Conservation (phyloP, 1,140 invertebrate genomes). For the Meloidogyne hapla region DNA sequence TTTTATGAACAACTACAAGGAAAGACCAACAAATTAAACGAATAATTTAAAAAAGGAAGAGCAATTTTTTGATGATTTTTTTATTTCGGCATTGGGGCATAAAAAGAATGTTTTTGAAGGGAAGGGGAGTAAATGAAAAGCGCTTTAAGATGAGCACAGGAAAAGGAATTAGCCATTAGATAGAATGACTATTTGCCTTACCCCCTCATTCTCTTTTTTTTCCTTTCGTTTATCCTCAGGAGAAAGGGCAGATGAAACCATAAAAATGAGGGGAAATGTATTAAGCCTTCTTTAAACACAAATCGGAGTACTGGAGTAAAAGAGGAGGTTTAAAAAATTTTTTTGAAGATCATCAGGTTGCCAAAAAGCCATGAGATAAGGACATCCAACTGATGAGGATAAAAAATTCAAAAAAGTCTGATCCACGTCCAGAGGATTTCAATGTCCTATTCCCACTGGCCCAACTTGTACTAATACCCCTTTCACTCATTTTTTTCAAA, state of each 20-base stretch:
- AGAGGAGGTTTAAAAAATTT: too few species aligned
- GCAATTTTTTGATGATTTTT: not conserved
- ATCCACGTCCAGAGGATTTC: not conserved
- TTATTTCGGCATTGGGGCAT: not conserved
- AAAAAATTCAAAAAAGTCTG: not conserved
- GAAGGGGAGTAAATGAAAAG: not conserved
- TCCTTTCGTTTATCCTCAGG: not conserved
- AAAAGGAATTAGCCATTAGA: slow-evolving; percentile 6
- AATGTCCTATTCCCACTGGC: not conserved
- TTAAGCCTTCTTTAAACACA: not conserved
- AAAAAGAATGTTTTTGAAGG: not conserved
- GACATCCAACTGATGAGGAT: not conserved
- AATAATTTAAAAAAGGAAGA: not conserved
- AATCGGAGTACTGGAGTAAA: not conserved
- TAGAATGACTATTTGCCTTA: not conserved
- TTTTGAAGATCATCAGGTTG: too few species aligned
- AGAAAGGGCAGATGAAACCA: not conserved
- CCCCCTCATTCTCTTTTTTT: not conserved
- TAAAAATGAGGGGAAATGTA: not conserved
- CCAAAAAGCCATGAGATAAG: too few species aligned
- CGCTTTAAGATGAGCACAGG: slow-evolving; percentile 2
- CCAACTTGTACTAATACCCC: not conserved
- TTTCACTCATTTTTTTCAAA: not conserved
- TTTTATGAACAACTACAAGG: too few species aligned
- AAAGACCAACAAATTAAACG: too few species aligned